Conservation (phyloP, 2,113 vertebrate species). For the Limnothrissa miodon region DNA sequence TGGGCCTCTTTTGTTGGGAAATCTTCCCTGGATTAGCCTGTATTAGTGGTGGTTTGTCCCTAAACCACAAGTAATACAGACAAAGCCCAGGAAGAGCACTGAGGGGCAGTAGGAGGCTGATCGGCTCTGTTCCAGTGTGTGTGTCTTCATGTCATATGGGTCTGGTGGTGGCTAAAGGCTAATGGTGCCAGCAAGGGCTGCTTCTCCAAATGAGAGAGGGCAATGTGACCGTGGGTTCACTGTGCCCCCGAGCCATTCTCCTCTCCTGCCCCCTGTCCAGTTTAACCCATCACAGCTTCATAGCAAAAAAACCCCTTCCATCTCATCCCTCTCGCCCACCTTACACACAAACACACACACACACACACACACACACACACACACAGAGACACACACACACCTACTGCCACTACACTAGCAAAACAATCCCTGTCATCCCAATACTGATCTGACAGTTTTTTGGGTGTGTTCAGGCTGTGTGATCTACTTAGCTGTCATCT, state of each 20-base stretch:
- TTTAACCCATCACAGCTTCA: background rate
- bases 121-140: background rate
- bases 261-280: background rate
- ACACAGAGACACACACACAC: conserved; percentile 10
- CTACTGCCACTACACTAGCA: background rate
- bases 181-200: background rate
- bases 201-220: background rate
- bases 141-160: background rate
- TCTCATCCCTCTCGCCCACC: background rate
- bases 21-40: background rate
- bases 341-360: background rate
- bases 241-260: background rate
- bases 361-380: background rate
- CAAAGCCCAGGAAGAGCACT: background rate
- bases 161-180: background rate
- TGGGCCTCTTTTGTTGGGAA: background rate
- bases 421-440: background rate
- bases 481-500: background rate
- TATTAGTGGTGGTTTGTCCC: background rate
- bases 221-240: background rate
- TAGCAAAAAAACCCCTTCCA: background rate
- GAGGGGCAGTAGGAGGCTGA: background rate
- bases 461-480: background rate
- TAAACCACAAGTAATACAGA: too few species aligned
- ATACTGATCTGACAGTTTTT: background rate